Base-by-base conservation (phyloP, 2,113 vertebrate species). In the Equus przewalskii region DNA sequence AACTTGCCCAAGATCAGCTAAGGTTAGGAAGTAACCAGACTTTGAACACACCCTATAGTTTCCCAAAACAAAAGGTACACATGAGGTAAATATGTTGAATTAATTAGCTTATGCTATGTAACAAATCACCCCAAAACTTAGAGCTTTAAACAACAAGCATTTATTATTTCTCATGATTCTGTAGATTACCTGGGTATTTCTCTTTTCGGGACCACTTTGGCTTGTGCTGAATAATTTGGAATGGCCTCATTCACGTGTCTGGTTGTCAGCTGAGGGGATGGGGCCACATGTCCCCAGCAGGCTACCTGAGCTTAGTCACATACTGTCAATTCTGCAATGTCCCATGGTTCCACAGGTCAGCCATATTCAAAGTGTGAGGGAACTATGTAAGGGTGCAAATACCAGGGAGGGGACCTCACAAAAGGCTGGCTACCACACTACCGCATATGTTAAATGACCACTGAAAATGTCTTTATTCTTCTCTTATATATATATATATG, bases 91-190 rank as follows among this genome's bases (percentile, higher is more conserved):
- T 76, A 60, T 46, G 49, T 76, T 76, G 51, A 49, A 67, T 81
- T 51, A 79, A 2, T 82, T 83, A 91, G 16, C 49, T 93, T 88
- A 64, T 93, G 64, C 46, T 33, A 3, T 49, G 5, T 95, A 91
- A 87, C 49, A 76, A 83, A 89, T 65, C n/a, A 75, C 21, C 21
- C 44, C 79, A 0, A 76, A 90, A 90, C 21, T 75, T 65, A 56
- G 44, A 88, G 64, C 69, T 91, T 85, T 90, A 83, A 91, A 60
- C 81, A 89, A 30, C 36, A 72, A 84, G 33, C 76, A 83, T 54
- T 72, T 51, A 33, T 49, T 83, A 28, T 78, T 84, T 93, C 79
- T 62, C 18, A 28, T 49, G 24, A 75, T 70, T 78, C 88, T 79
- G 54, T 76, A 44, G 54, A 30, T 46, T 76, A 67, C 54, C 82